Evolutionary conservation across 2,113 vertebrate genomes (phyloP).

Genomic region (Cyprinus carpio): DNA sequence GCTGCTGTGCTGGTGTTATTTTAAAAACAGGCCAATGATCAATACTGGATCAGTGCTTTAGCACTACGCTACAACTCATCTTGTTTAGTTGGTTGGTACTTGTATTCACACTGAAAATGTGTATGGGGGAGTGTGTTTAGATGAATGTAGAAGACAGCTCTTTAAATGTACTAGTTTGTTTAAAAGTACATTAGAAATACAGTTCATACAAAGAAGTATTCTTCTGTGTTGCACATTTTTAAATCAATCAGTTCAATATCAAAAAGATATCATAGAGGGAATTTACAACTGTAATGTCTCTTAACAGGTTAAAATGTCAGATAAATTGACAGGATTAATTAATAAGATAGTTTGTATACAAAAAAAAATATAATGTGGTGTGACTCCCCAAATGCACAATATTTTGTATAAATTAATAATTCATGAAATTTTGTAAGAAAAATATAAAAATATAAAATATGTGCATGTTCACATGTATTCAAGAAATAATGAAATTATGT

Average conservation of each 20-base stretch:
- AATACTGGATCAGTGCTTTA: conserved; percentile 27
- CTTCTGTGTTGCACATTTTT: too few species aligned
- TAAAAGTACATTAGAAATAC: not conserved
- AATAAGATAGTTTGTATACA: too few species aligned
- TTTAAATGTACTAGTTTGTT: not conserved
- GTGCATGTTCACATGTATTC: too few species aligned
- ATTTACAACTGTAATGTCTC: too few species aligned
- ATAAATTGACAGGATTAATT: not conserved
- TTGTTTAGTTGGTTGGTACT: conserved; percentile 13
- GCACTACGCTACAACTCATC: not conserved
- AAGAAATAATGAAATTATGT: too few species aligned
- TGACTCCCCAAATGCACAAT: not conserved
- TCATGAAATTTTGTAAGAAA: not conserved
- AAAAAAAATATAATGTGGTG: too few species aligned
- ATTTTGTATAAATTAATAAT: not conserved
- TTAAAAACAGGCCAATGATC: conserved; percentile 42
- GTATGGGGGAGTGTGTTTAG: conserved; percentile 35
- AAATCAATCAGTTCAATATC: too few species aligned
- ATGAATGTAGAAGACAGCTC: not conserved
- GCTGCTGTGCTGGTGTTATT: conserved; percentile 20
- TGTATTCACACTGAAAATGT: not conserved
- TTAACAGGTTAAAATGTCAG: too few species aligned
- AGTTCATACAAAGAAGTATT: not conserved
- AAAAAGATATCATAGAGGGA: too few species aligned
- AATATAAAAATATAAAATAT: not conserved